A percentile compares a stretch with the other conserved stretches of the same genome.
Evolutionary conservation across 2,113 vertebrate species (phyloP).

Genomic region (Tamias sibiricus): DNA sequence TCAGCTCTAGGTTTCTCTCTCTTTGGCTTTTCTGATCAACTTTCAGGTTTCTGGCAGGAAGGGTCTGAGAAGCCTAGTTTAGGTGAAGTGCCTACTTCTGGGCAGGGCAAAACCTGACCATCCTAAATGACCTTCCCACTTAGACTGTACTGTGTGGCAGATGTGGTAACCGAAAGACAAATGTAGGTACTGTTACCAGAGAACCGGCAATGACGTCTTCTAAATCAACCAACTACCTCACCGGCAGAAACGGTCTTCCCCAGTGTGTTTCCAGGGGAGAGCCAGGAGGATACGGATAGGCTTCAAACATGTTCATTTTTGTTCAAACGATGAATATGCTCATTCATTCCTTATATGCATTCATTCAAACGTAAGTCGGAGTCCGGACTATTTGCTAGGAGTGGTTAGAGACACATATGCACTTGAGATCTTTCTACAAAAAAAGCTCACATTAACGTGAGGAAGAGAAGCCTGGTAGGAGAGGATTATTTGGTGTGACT

Average conservation of each 20-base stretch:
- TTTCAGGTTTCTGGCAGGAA: not conserved
- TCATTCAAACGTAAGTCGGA: not conserved
- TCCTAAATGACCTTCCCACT: not conserved
- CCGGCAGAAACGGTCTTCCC: not conserved
- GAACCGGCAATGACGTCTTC: not conserved
- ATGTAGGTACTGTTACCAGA: not conserved
- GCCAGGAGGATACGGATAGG: not conserved
- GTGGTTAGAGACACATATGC: rapidly evolving
- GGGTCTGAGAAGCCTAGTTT: not conserved
- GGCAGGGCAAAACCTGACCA: not conserved
- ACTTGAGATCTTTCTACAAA: not conserved
- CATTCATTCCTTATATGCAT: not conserved
- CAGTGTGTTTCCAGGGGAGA: not conserved
- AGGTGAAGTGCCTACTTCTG: not conserved
- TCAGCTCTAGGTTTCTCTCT: not conserved
- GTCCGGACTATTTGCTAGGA: not conserved
- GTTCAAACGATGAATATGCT: not conserved
- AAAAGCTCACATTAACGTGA: not conserved
- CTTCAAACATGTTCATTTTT: not conserved
- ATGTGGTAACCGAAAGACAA: not conserved
- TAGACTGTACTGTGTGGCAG: not conserved
- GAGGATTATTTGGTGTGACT: not conserved
- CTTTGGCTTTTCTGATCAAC: not conserved
- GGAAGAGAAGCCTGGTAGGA: not conserved
- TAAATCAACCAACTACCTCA: not conserved